Evolutionary conservation across 2,797 vertebrate genomes (phyloP).

Genomic region (Takifugu rubripes): DNA sequence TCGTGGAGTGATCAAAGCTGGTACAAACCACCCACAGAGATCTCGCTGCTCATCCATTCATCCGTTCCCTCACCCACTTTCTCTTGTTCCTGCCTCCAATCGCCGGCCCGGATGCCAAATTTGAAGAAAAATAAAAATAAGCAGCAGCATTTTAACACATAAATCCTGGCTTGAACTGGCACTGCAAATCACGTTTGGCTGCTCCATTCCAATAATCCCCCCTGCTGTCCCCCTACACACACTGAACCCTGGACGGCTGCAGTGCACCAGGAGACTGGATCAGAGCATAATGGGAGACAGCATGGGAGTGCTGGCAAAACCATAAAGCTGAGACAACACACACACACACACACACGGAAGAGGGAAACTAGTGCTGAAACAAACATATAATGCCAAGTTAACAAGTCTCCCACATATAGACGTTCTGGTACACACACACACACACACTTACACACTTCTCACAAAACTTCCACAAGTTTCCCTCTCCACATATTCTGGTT

Average conservation of each 20-base stretch:
- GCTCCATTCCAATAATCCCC: constrained; percentile 58
- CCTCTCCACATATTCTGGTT: no score
- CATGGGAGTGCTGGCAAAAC: constrained; percentile 58
- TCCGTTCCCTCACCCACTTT: constrained; percentile 13
- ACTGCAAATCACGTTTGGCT: constrained; percentile 41
- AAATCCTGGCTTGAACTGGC: constrained; percentile 29
- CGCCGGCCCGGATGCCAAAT: constrained; percentile 33
- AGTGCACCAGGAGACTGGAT: constrained; percentile 65
- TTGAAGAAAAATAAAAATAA: background rate
- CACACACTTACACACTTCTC: background rate
- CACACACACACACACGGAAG: constrained; percentile 11
- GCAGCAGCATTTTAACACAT: constrained; percentile 43
- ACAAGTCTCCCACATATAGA: constrained; percentile 33
- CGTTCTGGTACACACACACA: background rate
- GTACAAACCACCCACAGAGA: constrained; percentile 71
- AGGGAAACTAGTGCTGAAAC: constrained; percentile 29
- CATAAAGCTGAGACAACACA: constrained; percentile 40
- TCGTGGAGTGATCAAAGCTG: constrained; percentile 71
- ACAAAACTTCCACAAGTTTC: no score
- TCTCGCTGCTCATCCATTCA: constrained; percentile 54
- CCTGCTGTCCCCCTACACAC: constrained; percentile 47
- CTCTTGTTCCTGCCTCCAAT: constrained; percentile 2
- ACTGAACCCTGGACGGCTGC: constrained; percentile 57
- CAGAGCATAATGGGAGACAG: constrained; percentile 65
- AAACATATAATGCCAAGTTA: constrained; percentile 39